phyloP scores from a whole-genome alignment of 2,888 invertebrate species.

The Pycnomerus fuliginosus region DNA sequence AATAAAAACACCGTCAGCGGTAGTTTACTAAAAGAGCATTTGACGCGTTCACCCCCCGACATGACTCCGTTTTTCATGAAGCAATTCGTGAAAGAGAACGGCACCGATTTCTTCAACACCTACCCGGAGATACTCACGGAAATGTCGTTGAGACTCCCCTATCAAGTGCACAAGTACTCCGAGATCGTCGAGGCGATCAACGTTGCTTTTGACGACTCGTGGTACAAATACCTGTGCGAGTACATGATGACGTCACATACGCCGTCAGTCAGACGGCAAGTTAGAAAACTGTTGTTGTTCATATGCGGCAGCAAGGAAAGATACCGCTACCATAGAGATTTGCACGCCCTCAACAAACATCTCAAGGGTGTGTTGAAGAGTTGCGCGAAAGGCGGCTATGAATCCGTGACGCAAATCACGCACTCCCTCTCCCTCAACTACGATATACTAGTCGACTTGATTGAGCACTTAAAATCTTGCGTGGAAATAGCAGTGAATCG shows the following conservation, averaged over 20 bases:
- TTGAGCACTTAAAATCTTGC: slow-evolving; percentile 93
- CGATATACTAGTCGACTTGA: slow-evolving; percentile 88
- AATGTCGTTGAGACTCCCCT: slow-evolving; percentile 89
- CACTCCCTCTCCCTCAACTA: slow-evolving; percentile 68
- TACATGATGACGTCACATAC: slow-evolving; percentile 81
- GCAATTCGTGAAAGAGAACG: slow-evolving; percentile 90
- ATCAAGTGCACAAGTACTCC: slow-evolving; percentile 85
- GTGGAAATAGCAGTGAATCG: slow-evolving; percentile 89
- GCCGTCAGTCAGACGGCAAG: slow-evolving; percentile 85
- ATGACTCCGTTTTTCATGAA: slow-evolving; percentile 94
- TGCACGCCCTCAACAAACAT: slow-evolving; percentile 89
- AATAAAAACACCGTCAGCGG: slow-evolving; percentile 56
- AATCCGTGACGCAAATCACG: slow-evolving; percentile 50
- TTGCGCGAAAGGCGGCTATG: slow-evolving; percentile 53
- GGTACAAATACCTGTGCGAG: slow-evolving; percentile 84
- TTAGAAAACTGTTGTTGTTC: slow-evolving; percentile 85
- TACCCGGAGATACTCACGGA: slow-evolving; percentile 94
- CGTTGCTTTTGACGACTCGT: slow-evolving; percentile 60
- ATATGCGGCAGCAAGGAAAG: slow-evolving; percentile 95
- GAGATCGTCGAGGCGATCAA: slow-evolving; percentile 55
- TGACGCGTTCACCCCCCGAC: slow-evolving; percentile 82
- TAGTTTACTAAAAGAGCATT: slow-evolving; percentile 77
- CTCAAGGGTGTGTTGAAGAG: slow-evolving; percentile 9
- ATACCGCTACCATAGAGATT: slow-evolving; percentile 89
- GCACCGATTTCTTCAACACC: slow-evolving; percentile 89